Conservation (phyloP, 2,113 vertebrate genomes). For the Odontesthes bonariensis region DNA sequence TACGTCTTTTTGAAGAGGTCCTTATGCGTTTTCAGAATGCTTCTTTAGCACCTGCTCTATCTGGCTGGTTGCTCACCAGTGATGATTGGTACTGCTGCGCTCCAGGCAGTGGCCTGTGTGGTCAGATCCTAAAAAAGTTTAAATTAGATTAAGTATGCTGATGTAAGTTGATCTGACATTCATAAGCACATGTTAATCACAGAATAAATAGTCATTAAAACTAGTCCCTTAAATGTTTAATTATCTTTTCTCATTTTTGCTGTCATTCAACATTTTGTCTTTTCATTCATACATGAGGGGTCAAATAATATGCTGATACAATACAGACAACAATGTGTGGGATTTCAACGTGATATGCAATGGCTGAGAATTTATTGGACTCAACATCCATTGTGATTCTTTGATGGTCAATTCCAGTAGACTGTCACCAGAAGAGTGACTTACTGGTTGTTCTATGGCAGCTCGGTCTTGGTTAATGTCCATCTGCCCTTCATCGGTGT, state of each 20-base stretch:
- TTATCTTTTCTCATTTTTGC: too few species aligned
- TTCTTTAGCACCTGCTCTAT: constrained; percentile 16
- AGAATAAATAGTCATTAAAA: background rate
- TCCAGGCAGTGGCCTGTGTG: constrained; percentile 11
- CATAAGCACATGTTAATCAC: background rate
- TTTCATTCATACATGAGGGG: too few species aligned
- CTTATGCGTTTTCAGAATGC: constrained; percentile 21
- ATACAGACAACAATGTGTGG: background rate
- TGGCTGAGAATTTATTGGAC: background rate
- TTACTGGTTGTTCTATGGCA: constrained; percentile 9
- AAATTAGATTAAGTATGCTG: too few species aligned
- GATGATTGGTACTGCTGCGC: constrained; percentile 42
- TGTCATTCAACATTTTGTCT: too few species aligned
- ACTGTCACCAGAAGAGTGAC: background rate
- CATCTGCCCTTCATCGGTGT: constrained; percentile 3
- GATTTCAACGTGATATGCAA: background rate
- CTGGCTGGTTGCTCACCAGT: constrained; percentile 39
- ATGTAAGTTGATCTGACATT: background rate
- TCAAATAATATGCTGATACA: background rate
- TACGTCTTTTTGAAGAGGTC: too few species aligned
- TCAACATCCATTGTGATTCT: background rate
- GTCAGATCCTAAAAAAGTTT: too few species aligned
- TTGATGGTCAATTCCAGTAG: background rate
- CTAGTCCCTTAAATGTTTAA: background rate
- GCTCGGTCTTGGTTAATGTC: constrained; percentile 2